A percentile compares a stretch with the other conserved stretches of the same genome.
These are phyloP conservation scores for Troglohyphantes excavatus DNA, from an alignment of 2,888 invertebrate species.

Conservation along the genomic window DNA sequence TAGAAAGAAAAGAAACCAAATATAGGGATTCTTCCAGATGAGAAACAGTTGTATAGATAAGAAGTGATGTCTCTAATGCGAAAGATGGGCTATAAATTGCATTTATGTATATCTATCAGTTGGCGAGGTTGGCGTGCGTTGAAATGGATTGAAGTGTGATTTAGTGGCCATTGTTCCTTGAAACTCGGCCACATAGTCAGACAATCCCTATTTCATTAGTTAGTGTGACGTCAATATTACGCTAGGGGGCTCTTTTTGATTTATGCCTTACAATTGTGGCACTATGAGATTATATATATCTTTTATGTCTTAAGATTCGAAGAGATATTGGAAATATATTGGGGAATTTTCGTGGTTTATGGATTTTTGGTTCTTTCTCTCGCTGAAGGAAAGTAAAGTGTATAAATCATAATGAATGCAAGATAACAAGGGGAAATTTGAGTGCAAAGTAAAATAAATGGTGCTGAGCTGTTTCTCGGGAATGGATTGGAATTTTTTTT, in stretches of 20 bases:
- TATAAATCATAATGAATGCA: background rate
- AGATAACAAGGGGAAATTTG: background rate
- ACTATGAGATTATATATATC: background rate
- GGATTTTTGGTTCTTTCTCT: background rate
- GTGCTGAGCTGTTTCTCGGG: too few species aligned
- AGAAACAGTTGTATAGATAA: background rate
- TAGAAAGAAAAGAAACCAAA: background rate
- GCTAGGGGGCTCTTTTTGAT: slow-evolving; percentile 25
- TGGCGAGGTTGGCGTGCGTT: slow-evolving; percentile 12
- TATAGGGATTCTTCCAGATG: background rate
- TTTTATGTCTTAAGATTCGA: background rate
- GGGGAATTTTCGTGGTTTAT: background rate
- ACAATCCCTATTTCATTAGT: background rate
- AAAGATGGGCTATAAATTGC: slow-evolving; percentile 36
- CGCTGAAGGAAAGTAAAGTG: background rate
- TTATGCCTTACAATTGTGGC: slow-evolving; percentile 10
- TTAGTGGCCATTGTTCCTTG: slow-evolving; percentile 21
- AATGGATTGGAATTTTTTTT: too few species aligned
- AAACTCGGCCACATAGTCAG: background rate
- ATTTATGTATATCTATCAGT: slow-evolving; percentile 27
- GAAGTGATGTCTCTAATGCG: background rate
- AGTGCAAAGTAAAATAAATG: background rate
- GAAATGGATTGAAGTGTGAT: slow-evolving; percentile 26
- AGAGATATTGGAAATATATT: slow-evolving; percentile 1
- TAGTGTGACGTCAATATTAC: slow-evolving; percentile 43